Percentiles rank a stretch among this genome's conserved stretches.
Evolutionary conservation across 2,888 invertebrate species (phyloP).

Genomic region (Mactromeris polynyma): DNA sequence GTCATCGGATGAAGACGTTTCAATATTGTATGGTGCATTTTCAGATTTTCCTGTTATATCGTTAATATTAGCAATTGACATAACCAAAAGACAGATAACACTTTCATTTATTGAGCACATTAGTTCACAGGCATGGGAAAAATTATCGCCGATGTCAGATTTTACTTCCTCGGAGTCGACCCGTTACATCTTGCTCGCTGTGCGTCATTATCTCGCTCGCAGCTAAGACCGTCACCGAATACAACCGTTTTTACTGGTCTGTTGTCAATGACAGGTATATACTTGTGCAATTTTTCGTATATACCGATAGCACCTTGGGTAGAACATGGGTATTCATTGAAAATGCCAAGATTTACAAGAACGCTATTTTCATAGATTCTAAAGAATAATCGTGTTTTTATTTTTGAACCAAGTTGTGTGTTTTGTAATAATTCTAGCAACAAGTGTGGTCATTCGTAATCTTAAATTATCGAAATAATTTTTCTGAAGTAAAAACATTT

Average conservation of each 20-base stretch:
- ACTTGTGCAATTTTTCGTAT: conserved; percentile 41
- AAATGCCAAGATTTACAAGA: too few relatives aligned
- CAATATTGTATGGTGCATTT: conserved; percentile 37
- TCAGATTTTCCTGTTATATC: conserved; percentile 18
- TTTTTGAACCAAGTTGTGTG: conserved; percentile 23
- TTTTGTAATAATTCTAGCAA: too few relatives aligned
- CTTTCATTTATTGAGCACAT: conserved; percentile 58
- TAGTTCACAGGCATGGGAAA: conserved; percentile 66
- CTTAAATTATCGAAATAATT: too few relatives aligned
- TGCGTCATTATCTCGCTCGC: conserved; percentile 58
- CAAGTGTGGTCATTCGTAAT: too few relatives aligned
- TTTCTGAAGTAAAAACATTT: conserved; percentile 28
- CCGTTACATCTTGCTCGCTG: conserved; percentile 53
- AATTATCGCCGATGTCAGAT: conserved; percentile 57
- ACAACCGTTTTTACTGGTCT: conserved; percentile 47
- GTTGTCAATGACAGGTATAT: conserved; percentile 40
- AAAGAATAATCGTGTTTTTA: conserved; percentile 42
- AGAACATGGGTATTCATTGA: too few relatives aligned
- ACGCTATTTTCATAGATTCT: too few relatives aligned
- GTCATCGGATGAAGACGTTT: neutral
- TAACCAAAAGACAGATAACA: conserved; percentile 36
- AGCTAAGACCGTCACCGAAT: conserved; percentile 55
- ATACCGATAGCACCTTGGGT: conserved; percentile 54
- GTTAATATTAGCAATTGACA: conserved; percentile 39
- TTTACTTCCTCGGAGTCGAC: conserved; percentile 59